These are phyloP conservation scores for Psix sp. DNA, from an alignment of 1,140 invertebrate genomes.

Conservation along the genomic window DNA sequence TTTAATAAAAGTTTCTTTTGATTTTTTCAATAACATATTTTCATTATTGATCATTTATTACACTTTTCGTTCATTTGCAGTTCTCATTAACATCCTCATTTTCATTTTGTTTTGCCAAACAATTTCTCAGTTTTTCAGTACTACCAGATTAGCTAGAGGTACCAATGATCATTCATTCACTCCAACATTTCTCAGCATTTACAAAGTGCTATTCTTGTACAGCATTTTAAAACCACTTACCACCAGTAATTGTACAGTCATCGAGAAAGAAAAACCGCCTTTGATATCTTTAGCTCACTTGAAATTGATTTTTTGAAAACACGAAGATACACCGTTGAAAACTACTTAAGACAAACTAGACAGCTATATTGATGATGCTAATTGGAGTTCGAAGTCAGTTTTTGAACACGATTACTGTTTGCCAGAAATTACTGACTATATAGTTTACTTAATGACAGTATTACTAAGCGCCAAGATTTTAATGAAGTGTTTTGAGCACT, in stretches of 20 bases:
- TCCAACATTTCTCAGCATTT: slow-evolving; percentile 21
- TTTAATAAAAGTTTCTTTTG: no score
- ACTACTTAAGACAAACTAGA: background rate
- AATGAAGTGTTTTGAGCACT: no score
- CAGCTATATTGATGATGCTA: background rate
- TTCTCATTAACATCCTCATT: background rate
- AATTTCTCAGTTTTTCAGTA: slow-evolving; percentile 39
- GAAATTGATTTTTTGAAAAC: slow-evolving; percentile 6
- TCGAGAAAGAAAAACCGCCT: background rate
- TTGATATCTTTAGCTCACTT: slow-evolving; percentile 3
- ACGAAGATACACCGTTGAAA: background rate
- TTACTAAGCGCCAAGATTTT: background rate
- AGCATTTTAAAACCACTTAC: slow-evolving; percentile 19
- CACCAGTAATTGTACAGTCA: slow-evolving; percentile 18
- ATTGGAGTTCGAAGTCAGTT: slow-evolving; percentile 4
- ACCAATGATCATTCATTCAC: slow-evolving; percentile 22
- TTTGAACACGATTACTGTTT: slow-evolving; percentile 8
- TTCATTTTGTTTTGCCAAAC: slow-evolving; percentile 2
- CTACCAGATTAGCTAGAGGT: slow-evolving; percentile 24
- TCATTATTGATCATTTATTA: no score
- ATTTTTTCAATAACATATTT: no score
- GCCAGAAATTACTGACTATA: slow-evolving; percentile 7
- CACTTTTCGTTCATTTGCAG: slow-evolving; percentile 2
- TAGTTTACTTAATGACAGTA: slow-evolving; percentile 4
- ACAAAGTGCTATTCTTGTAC: slow-evolving; percentile 23